Evolutionary conservation across 1,140 invertebrate genomes (phyloP), one percentile per base, ranked within the genome.

Genomic region (Manduca sexta): DNA sequence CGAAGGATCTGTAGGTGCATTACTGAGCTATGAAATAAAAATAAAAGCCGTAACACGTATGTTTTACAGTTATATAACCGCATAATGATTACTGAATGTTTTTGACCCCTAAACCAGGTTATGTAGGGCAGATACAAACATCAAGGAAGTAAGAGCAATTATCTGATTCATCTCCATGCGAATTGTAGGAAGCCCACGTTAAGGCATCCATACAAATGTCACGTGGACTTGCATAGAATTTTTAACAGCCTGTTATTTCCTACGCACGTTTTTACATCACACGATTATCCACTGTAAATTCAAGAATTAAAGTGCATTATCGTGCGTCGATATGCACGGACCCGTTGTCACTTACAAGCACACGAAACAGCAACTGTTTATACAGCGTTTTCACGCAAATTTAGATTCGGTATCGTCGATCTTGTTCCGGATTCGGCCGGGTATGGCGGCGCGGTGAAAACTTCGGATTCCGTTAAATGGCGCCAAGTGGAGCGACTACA

Each of bases 391-490:
- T 49, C 45, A 55, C 48, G 49, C 41, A 30, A 38, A 51, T 54
- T 52, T 59, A 45, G 43, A 14, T 43, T 59, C 45, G 42, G 45
- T 46, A 47, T 40, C 35, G 33, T 10, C 12, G 16, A 35, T 42
- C 18, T 34, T 49, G 53, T 60, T 60, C 58, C 58, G 49, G 46
- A 52, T 48, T 49, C 45, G 44, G 35, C 26, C 16, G 52, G 21
- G 17, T 49, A 49, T 41, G 37, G 44, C 37, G 38, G 60, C 45
- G 45, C 52, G 56, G 60, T 44, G 56, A 59, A 63, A 62, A 49
- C 49, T 47, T 47, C 37, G 47, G 52, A 55, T 52, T 59, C 56
- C 56, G 60, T 59, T 50, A 49, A 37, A 49, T n/a, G 14, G 30
- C 16, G 42, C 39, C 45, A 47, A 52, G 39, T 57, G 45, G 54